Conservation (phyloP, 2,888 invertebrate species). For the Lasioglossum zephyrum region DNA sequence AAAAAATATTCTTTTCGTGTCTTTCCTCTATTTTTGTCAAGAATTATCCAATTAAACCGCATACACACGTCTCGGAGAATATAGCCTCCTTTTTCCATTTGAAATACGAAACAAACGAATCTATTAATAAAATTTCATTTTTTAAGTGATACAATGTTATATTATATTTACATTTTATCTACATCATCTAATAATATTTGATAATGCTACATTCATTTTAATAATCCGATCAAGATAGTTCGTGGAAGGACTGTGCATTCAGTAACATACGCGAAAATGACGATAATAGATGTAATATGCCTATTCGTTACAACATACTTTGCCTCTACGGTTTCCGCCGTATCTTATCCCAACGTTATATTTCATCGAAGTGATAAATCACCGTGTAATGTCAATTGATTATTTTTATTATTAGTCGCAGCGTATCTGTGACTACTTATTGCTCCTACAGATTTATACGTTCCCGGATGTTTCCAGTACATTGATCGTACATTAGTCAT, state of each 20-base stretch:
- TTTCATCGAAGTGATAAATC: slow-evolving; percentile 45
- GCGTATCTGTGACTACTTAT: slow-evolving; percentile 5
- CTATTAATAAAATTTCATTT: slow-evolving; percentile 36
- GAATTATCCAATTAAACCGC: slow-evolving; percentile 9
- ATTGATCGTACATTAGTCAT: not conserved
- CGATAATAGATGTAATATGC: slow-evolving; percentile 43
- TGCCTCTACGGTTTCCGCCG: slow-evolving; percentile 34
- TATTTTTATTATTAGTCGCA: slow-evolving; percentile 25
- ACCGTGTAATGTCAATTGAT: slow-evolving; percentile 44
- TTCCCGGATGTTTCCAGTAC: not conserved
- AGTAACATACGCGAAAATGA: slow-evolving; percentile 45
- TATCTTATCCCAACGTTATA: slow-evolving; percentile 54
- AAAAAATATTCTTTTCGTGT: slow-evolving; percentile 6
- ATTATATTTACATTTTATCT: slow-evolving; percentile 51
- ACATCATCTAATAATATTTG: slow-evolving; percentile 41
- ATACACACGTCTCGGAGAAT: not conserved
- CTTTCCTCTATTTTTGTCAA: not conserved
- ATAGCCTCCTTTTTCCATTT: no score
- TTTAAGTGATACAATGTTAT: slow-evolving; percentile 36
- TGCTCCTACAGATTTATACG: slow-evolving; percentile 17
- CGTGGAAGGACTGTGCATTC: slow-evolving; percentile 46
- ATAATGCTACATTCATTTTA: slow-evolving; percentile 39
- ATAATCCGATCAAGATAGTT: slow-evolving; percentile 51
- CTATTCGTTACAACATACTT: slow-evolving; percentile 34
- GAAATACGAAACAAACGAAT: no score